Base-by-base conservation (phyloP, 2,888 invertebrate genomes). In the Frankliniella intonsa region DNA sequence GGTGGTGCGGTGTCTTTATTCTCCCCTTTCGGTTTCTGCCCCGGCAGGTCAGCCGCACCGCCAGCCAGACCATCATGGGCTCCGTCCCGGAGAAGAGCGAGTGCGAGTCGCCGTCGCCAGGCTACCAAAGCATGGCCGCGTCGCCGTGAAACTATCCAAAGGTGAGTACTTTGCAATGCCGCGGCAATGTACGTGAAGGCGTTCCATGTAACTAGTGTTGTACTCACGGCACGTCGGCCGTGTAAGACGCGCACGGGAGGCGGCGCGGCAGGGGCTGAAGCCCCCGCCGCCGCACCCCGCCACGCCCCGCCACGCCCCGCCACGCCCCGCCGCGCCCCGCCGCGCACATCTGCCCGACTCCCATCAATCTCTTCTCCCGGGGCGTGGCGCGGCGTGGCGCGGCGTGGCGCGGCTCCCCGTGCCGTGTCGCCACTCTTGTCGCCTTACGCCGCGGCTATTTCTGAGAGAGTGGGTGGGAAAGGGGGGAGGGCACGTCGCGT, bases 41-140 rank as follows among this genome's bases (percentile, higher is more conserved):
- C 55, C 55, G 14, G 5, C 55, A 19, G 38, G 38, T 38, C 38
- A 38, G 38, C 38, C 38, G 38, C 38, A 38, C 38, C 38, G 38
- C 38, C 38, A 38, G 38, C 38, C 38, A 38, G 38, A 38, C 69
- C 22, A 22, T n/a, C 69, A 76, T 76, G 69, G 69, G 69, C 11
- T 22, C 69, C 22, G 69, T 76, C 22, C 69, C 69, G 22, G 69
- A 76, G 69, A 76, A 76, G 69, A 76, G 69, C 25, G 69, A 76
- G 69, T 76, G 69, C 69, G 69, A 76, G 69, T 76, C 69, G 22
- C 69, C 69, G 25, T 76, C 69, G 69, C 69, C 69, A 0, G 69
- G 69, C 9, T 76, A 76, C 69, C 69, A 76, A 22, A 76, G 69
- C 69, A 76, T 76, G 69, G 69, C 69, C 69, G 69, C 69, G 22